Evolutionary conservation across 2,113 vertebrate genomes (phyloP).

Genomic region (Lophura nycthemera): DNA sequence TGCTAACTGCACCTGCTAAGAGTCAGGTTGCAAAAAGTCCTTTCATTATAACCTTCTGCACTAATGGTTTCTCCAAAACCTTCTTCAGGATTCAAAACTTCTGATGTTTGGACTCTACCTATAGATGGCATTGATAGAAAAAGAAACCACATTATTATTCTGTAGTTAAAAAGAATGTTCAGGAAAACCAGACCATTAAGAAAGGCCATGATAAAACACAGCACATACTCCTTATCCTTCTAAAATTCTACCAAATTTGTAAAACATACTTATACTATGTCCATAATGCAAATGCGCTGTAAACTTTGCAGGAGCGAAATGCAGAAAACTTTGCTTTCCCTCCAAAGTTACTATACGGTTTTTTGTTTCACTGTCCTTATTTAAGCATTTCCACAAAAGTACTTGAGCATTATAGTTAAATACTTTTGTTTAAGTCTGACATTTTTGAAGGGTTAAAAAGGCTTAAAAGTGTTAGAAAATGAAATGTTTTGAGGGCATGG

Average conservation of each 20-base stretch:
- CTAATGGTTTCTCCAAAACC: not conserved
- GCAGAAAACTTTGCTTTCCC: rapidly evolving
- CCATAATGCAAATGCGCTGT: not conserved
- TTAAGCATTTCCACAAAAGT: not conserved
- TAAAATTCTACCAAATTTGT: not conserved
- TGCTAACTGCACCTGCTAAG: not conserved
- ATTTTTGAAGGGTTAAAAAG: not conserved
- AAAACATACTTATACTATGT: not conserved
- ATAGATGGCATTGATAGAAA: not conserved
- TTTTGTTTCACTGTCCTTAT: not conserved
- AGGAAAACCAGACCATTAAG: not conserved
- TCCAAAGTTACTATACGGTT: not conserved
- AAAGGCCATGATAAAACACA: not conserved
- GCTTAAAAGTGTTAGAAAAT: not conserved
- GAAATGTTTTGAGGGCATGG: not conserved
- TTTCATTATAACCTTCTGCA: not conserved
- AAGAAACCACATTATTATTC: rapidly evolving
- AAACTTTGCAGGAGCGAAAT: not conserved
- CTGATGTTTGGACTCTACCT: not conserved
- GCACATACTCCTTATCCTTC: not conserved
- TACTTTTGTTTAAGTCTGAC: not conserved
- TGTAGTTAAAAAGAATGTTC: not conserved
- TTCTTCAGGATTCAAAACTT: not conserved
- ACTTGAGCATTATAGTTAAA: not conserved
- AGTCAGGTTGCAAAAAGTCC: not conserved